These are phyloP conservation scores for Miltochrista miniata DNA, from an alignment of 2,888 invertebrate genomes.

Conservation along the genomic window DNA sequence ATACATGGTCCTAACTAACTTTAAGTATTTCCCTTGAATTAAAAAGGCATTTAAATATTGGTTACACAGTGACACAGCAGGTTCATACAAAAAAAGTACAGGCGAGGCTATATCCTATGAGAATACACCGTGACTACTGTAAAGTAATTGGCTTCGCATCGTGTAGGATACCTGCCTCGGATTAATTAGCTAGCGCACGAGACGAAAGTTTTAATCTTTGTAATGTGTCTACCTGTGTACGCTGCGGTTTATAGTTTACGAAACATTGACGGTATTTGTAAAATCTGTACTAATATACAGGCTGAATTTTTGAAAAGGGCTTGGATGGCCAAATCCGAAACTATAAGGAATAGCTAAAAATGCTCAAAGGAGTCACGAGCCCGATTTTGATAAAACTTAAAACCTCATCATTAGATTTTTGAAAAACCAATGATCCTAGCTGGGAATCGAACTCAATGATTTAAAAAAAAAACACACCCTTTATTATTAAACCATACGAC, in stretches of 20 bases:
- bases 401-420: too few species aligned
- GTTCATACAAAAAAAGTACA: constrained; percentile 33
- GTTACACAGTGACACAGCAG: background rate
- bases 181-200: constrained; percentile 65
- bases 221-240: constrained; percentile 45
- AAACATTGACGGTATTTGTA: background rate
- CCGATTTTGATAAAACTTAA: too few species aligned
- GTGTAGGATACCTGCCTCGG: constrained; percentile 52
- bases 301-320: too few species aligned
- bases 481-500: too few species aligned
- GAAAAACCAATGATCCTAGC: too few species aligned
- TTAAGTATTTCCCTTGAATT: background rate
- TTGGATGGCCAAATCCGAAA: too few species aligned
- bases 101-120: constrained; percentile 44
- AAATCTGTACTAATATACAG: too few species aligned
- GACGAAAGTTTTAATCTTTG: constrained; percentile 65
- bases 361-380: too few species aligned
- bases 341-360: too few species aligned
- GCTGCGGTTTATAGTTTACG: background rate
- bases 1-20: too few species aligned
- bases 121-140: constrained; percentile 57
- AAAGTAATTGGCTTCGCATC: constrained; percentile 64
- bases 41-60: background rate
- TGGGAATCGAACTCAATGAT: too few species aligned
- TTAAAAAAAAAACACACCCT: too few species aligned